Percentiles rank a stretch among this genome's conserved stretches.
phyloP scores from a whole-genome alignment of 1,140 invertebrate species.

The Kradibia gibbosae region DNA sequence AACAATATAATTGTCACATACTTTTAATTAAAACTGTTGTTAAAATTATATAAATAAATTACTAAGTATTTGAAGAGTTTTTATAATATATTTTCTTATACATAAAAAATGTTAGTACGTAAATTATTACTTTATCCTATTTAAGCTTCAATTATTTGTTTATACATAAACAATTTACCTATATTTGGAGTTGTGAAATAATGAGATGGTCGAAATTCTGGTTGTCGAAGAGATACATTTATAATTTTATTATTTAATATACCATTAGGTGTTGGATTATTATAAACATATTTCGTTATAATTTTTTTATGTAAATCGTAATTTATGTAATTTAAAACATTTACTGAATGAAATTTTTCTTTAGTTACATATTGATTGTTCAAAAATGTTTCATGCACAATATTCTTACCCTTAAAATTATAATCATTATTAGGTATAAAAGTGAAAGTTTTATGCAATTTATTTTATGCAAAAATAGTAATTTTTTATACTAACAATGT shows the following conservation, averaged over 20 bases:
- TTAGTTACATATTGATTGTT: background rate
- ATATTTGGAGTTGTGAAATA: background rate
- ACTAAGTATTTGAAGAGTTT: background rate
- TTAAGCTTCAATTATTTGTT: background rate
- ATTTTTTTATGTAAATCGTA: background rate
- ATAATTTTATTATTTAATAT: background rate
- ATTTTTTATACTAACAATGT: background rate
- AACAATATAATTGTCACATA: no score
- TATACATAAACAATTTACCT: constrained; percentile 16
- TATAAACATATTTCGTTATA: background rate
- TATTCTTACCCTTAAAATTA: background rate
- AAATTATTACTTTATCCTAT: background rate
- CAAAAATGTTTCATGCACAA: background rate
- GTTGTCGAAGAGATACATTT: background rate
- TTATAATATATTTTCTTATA: background rate
- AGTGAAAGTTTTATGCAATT: background rate
- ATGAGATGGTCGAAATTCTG: background rate
- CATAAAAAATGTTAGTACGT: background rate
- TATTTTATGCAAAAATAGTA: no score
- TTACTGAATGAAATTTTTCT: background rate
- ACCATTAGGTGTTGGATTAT: background rate
- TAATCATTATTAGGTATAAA: background rate
- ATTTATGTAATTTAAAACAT: background rate
- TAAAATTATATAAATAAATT: background rate
- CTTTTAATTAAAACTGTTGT: background rate